A percentile compares a stretch with the other conserved stretches of the same genome.
Evolutionary conservation across 2,113 vertebrate genomes (phyloP).

Genomic region (Uria aalge): DNA sequence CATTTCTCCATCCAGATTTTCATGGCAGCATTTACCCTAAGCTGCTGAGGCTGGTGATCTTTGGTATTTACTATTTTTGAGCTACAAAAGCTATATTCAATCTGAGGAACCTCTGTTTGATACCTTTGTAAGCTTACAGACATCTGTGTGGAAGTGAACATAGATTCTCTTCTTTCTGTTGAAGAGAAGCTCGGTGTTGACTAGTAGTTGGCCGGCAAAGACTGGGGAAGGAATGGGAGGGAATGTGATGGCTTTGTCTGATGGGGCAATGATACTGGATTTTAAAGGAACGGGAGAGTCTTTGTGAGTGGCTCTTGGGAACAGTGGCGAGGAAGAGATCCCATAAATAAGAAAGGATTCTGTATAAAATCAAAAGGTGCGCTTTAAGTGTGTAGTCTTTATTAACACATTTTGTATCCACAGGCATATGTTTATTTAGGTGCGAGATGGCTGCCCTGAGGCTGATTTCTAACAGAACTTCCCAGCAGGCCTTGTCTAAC

Average conservation of each 20-base stretch:
- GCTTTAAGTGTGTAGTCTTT: not conserved
- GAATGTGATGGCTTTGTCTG: not conserved
- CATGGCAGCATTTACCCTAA: not conserved
- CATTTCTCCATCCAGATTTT: not conserved
- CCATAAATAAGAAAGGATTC: not conserved
- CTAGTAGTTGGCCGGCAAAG: not conserved
- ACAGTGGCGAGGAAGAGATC: not conserved
- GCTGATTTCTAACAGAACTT: constrained; percentile 78
- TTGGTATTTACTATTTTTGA: not conserved
- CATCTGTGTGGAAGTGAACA: not conserved
- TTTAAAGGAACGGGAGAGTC: not conserved
- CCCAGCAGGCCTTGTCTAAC: constrained; percentile 73
- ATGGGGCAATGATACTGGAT: not conserved
- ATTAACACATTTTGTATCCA: not conserved
- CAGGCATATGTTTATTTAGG: constrained; percentile 35
- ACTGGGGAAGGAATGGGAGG: not conserved
- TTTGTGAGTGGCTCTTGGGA: not conserved
- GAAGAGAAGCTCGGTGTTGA: not conserved
- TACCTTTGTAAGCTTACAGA: not conserved
- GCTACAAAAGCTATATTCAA: not conserved
- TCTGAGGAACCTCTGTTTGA: not conserved
- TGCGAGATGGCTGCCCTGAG: constrained; percentile 79
- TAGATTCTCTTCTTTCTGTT: not conserved
- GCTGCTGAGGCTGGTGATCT: not conserved
- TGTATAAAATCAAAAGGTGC: not conserved